Evolutionary conservation across 2,113 vertebrate species (phyloP), one percentile per base, ranked within the genome.

Genomic region (Pleuronectes platessa): DNA sequence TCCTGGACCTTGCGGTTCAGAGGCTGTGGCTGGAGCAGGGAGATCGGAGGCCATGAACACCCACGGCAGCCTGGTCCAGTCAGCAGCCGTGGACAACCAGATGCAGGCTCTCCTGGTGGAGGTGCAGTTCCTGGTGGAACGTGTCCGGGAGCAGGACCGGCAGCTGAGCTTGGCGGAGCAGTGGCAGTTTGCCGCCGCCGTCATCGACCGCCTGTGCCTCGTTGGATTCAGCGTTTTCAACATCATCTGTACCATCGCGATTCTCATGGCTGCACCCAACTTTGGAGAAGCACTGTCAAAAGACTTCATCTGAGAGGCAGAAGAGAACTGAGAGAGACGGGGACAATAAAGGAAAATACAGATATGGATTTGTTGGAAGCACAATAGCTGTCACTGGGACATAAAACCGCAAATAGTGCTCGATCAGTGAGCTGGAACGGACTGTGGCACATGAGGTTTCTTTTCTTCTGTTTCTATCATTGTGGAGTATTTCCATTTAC

Each of bases 221-320:
- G 90, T 95, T 53, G 94, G 93, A 42, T 95, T 95, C 89, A 94
- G 94, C 8, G 88, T 95, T 71, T 95, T 95, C 85, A 95, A 95
- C 91, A 94, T 95, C 79, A 93, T 95, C 82, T 95, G 94, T 40
- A 95, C 95, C 67, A 94, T 95, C n/a, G 93, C 94, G 40, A 95
- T 95, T 72, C 94, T 95, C 68, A 94, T 95, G 94, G 93, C 94
- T 11, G 95, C 95, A 2, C 95, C 95, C 63, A 95, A 95, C 82
- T 95, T 95, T 77, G 94, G 92, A 27, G 93, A 94, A 78, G 94
- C 95, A 1, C 82, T 94, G 42, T 95, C 95, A 15, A 95, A 95
- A 83, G 95, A 95, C 76, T 95, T 95, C 76, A 78, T 95, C 77
- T 95, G 89, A 95, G 37, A 69, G 71, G 37, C 23, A 61, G 24